These are phyloP conservation scores for Diadophis punctatus DNA, from an alignment of 2,113 vertebrate genomes.

Conservation along the genomic window DNA sequence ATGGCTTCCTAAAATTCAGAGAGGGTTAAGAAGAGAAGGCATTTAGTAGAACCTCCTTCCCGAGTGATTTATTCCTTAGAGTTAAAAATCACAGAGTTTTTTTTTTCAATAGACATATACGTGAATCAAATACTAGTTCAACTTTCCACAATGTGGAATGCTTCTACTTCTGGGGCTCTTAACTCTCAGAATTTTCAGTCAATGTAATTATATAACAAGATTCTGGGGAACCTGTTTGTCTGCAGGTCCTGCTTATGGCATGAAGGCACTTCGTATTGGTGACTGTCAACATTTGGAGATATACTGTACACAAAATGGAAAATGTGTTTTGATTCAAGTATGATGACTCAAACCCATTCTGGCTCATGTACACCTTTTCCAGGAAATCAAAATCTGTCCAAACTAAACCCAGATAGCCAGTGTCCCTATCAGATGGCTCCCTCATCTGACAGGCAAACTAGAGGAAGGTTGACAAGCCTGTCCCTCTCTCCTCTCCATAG, in stretches of 20 bases:
- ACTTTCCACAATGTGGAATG: neutral
- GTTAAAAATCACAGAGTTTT: neutral
- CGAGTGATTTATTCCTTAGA: neutral
- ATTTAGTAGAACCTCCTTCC: neutral
- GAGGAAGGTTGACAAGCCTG: neutral
- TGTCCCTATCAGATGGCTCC: neutral
- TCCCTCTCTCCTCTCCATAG: too few species aligned
- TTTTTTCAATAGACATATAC: neutral
- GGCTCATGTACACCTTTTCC: neutral
- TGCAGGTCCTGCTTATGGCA: neutral
- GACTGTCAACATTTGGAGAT: neutral
- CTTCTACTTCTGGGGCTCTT: neutral
- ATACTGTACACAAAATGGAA: neutral
- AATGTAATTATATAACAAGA: neutral
- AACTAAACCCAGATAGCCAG: neutral
- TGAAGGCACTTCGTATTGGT: neutral
- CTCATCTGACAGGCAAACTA: neutral
- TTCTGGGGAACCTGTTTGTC: neutral
- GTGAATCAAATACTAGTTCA: neutral
- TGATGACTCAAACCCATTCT: neutral
- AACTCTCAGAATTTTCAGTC: neutral
- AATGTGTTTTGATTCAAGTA: neutral
- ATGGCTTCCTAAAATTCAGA: neutral
- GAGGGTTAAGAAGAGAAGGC: neutral
- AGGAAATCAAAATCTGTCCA: neutral